Conservation (phyloP, 2,888 invertebrate species). For the Trachelus troglodyta region DNA sequence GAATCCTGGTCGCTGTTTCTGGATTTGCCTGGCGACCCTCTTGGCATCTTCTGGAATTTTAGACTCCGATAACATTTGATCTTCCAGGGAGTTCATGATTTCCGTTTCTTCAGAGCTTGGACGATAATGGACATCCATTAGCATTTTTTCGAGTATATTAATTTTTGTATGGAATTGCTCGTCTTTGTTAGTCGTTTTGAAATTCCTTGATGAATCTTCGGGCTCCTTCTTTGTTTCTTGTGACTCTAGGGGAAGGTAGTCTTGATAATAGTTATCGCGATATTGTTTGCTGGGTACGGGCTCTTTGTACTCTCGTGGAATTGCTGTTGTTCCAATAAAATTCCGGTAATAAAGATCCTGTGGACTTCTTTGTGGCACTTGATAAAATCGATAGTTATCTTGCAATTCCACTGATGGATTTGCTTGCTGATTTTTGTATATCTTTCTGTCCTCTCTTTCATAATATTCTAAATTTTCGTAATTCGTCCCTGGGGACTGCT, state of each 20-base stretch:
- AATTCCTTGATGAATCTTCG: not conserved
- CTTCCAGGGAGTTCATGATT: conserved; percentile 38
- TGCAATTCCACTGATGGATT: not conserved
- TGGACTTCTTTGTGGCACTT: not conserved
- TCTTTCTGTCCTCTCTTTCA: not conserved
- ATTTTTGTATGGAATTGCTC: conserved; percentile 35
- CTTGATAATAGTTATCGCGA: conserved; percentile 10
- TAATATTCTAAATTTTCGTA: not conserved
- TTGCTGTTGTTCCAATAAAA: not conserved
- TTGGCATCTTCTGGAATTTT: conserved; percentile 53
- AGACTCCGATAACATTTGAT: conserved; percentile 40
- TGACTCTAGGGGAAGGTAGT: conserved; percentile 13
- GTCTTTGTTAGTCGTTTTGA: not conserved
- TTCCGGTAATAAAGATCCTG: not conserved
- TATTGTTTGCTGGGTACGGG: not conserved
- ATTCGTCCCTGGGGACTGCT: not conserved
- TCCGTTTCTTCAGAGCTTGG: conserved; percentile 29
- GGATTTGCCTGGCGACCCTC: conserved; percentile 53
- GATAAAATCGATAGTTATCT: not conserved
- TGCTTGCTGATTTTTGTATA: not conserved
- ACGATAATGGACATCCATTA: conserved; percentile 28
- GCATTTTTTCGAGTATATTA: conserved; percentile 36
- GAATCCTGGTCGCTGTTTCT: conserved; percentile 56
- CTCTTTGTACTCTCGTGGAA: not conserved
- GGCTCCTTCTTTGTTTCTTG: conserved; percentile 1